phyloP scores from a whole-genome alignment of 2,888 invertebrate genomes.

The Sphaeridia pumilis region DNA sequence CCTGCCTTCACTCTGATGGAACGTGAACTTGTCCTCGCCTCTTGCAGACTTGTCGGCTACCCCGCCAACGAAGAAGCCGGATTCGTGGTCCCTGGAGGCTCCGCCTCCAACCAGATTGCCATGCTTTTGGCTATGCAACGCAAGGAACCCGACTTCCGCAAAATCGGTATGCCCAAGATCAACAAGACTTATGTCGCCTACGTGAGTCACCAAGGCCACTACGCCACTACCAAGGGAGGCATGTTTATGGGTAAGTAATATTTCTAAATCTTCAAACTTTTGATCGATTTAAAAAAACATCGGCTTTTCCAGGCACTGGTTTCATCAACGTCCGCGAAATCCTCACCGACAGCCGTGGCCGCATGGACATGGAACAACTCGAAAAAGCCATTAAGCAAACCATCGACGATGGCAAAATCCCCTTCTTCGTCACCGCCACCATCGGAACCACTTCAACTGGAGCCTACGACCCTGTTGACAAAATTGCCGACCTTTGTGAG shows the following conservation, averaged over 20 bases:
- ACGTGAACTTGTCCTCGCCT: constrained; percentile 11
- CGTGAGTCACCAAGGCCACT: constrained; percentile 3
- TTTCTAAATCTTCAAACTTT: not conserved
- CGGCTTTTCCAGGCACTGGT: constrained; percentile 1
- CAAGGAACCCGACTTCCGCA: not conserved
- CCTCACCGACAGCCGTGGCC: not conserved
- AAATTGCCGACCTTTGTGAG: constrained; percentile 10
- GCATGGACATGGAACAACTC: constrained; percentile 2
- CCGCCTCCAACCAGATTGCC: not conserved
- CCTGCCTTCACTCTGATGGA: constrained; percentile 26
- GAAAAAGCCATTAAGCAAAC: constrained; percentile 3
- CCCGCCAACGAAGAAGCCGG: constrained; percentile 8
- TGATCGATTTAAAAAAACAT: too few relatives aligned
- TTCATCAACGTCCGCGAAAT: not conserved
- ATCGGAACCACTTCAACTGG: constrained; percentile 15
- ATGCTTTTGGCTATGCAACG: constrained; percentile 4
- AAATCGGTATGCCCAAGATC: not conserved
- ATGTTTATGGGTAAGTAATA: constrained; percentile 8
- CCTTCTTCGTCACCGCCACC: constrained; percentile 14
- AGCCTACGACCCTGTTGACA: constrained; percentile 2
- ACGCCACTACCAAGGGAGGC: constrained; percentile 6
- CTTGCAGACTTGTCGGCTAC: constrained; percentile 8
- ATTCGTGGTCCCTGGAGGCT: constrained; percentile 2
- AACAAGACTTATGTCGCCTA: not conserved
- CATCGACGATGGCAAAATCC: not conserved